A percentile compares a stretch with the other conserved stretches of the same genome.
phyloP scores from a whole-genome alignment of 30 jellyfish, hydroid and myxozoan genomes.

The Catostylus mosaicus region DNA sequence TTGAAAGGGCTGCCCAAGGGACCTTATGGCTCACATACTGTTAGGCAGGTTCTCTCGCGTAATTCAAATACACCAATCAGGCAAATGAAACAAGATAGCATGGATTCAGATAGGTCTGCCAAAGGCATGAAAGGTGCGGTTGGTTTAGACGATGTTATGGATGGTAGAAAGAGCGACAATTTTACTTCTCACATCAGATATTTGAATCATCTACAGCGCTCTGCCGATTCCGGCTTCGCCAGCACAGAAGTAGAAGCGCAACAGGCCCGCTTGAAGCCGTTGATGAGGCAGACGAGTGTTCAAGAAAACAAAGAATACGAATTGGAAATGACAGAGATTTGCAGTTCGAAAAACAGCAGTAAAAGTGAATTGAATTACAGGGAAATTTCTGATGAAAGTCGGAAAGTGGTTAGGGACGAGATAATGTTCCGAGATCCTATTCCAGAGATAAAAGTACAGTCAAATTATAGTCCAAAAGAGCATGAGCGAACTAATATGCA shows the following conservation, averaged over 20 bases:
- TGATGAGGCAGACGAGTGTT: slow-evolving; percentile 79
- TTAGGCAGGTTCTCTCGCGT: slow-evolving; percentile 68
- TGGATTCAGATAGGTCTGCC: slow-evolving; percentile 58
- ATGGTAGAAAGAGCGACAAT: slow-evolving; percentile 53
- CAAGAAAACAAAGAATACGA: slow-evolving; percentile 66
- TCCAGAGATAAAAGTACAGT: slow-evolving; percentile 75
- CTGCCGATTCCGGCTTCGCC: slow-evolving; percentile 99
- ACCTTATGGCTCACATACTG: slow-evolving; percentile 77
- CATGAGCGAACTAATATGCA: background rate
- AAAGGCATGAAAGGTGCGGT: slow-evolving; percentile 29
- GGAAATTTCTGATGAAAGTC: slow-evolving; percentile 35
- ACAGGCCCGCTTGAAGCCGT: slow-evolving; percentile 62
- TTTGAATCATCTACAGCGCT: slow-evolving; percentile 74
- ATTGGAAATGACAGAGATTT: slow-evolving; percentile 54
- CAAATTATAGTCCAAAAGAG: slow-evolving; percentile 44
- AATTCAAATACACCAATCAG: slow-evolving; percentile 41
- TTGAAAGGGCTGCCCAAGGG: slow-evolving; percentile 39
- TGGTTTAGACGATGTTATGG: slow-evolving; percentile 28
- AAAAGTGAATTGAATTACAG: slow-evolving; percentile 64
- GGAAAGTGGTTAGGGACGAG: slow-evolving; percentile 31
- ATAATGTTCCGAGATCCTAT: slow-evolving; percentile 45
- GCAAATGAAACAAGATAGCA: slow-evolving; percentile 60
- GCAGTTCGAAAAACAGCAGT: slow-evolving; percentile 76
- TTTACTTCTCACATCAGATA: slow-evolving; percentile 50
- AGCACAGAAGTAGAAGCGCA: slow-evolving; percentile 90